Conservation (phyloP, 2,797 vertebrate genomes). For the Anolis apletophallus region DNA sequence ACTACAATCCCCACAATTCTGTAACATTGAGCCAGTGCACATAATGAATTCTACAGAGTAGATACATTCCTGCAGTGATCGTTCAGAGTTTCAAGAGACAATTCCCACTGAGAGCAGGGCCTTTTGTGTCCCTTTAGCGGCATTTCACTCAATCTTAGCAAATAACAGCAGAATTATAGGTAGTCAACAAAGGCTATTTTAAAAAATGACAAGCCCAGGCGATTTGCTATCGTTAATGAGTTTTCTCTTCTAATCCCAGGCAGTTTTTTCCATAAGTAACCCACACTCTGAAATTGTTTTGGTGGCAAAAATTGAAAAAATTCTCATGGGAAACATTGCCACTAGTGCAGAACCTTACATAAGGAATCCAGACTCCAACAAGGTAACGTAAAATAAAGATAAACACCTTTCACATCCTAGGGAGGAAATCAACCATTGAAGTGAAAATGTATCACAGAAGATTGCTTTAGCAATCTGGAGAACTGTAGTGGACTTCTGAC, state of each 20-base stretch:
- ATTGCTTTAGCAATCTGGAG: background rate
- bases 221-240: background rate
- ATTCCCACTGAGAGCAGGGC: background rate
- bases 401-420: constrained; percentile 5
- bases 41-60: no score
- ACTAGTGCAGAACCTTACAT: constrained; percentile 93
- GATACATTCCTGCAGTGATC: background rate
- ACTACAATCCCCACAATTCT: no score
- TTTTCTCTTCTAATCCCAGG: constrained; percentile 77
- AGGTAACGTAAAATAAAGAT: constrained; percentile 80
- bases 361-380: constrained; percentile 95
- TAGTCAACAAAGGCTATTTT: background rate
- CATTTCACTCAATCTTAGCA: background rate
- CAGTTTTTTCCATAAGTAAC: constrained; percentile 94
- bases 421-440: background rate
- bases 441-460: background rate
- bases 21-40: no score
- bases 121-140: background rate
- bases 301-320: constrained; percentile 95
- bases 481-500: background rate
- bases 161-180: background rate
- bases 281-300: constrained; percentile 95
- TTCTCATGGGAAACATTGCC: constrained; percentile 94
- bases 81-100: background rate
- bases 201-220: background rate